phyloP scores from a whole-genome alignment of 1,140 invertebrate species.

The Drosophila saltans region DNA sequence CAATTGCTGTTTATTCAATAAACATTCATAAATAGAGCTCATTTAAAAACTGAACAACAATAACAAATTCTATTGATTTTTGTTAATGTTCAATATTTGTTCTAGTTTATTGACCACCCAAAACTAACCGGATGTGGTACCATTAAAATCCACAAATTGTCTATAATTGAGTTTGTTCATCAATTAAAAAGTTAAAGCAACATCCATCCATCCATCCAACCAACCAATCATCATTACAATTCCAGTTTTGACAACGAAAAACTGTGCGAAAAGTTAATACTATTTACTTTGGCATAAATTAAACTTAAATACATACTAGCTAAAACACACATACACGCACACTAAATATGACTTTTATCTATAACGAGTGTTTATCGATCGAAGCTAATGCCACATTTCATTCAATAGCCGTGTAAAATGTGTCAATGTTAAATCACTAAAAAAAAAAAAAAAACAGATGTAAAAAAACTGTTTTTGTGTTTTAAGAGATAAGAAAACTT shows the following conservation, averaged over 20 bases:
- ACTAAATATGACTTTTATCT: neutral
- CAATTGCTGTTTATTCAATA: neutral
- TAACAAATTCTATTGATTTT: constrained; percentile 20
- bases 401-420: too few species aligned
- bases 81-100: constrained; percentile 16
- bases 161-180: constrained; percentile 51
- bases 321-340: neutral
- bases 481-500: too few species aligned
- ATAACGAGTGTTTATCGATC: too few species aligned
- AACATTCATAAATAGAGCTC: constrained; percentile 13
- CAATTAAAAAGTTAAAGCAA: constrained; percentile 36
- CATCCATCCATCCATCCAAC: neutral
- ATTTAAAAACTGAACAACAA: neutral
- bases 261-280: constrained; percentile 1
- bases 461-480: too few species aligned
- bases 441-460: too few species aligned
- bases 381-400: too few species aligned
- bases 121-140: constrained; percentile 42
- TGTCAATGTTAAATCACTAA: too few species aligned
- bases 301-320: neutral
- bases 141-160: constrained; percentile 47
- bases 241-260: constrained; percentile 5
- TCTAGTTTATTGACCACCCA: constrained; percentile 37
- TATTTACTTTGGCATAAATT: constrained; percentile 9
- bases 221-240: constrained; percentile 7